Conservation (phyloP, 2,888 invertebrate genomes). For the Cheilosia urbana region DNA sequence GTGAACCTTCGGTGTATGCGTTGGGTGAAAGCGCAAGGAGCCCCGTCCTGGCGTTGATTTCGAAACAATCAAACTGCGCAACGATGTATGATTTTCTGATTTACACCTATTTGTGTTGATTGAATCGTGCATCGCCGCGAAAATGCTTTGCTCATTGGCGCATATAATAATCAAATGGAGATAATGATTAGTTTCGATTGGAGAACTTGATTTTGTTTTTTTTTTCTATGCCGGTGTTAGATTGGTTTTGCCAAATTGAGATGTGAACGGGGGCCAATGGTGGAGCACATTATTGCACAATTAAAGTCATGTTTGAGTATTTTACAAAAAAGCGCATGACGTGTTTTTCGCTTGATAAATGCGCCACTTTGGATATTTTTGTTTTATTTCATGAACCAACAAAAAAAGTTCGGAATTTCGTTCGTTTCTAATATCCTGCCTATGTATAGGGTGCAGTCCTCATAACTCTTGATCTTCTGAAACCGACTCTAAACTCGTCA, state of each 20-base stretch:
- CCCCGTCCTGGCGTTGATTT: slow-evolving; percentile 39
- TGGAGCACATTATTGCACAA: slow-evolving; percentile 46
- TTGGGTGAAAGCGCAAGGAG: slow-evolving; percentile 72
- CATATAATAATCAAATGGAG: slow-evolving; percentile 74
- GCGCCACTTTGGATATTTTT: no score
- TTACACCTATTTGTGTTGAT: slow-evolving; percentile 76
- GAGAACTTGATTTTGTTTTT: slow-evolving; percentile 20
- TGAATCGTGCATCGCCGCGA: slow-evolving; percentile 68
- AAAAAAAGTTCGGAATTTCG: no score
- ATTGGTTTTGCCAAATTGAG: slow-evolving; percentile 50
- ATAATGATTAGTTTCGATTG: slow-evolving; percentile 69
- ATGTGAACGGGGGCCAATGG: neutral
- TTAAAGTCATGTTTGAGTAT: neutral
- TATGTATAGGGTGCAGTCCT: no score
- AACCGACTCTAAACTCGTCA: no score
- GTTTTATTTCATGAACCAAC: no score
- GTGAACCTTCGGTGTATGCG: slow-evolving; percentile 67
- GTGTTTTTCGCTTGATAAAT: no score
- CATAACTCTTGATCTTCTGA: no score
- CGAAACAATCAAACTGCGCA: slow-evolving; percentile 49
- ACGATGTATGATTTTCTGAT: slow-evolving; percentile 73
- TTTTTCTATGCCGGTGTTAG: slow-evolving; percentile 27
- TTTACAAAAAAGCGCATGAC: no score
- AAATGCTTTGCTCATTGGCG: slow-evolving; percentile 69
- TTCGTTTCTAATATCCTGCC: no score